Conservation (phyloP, 23 tunicate species). For the Styela plicata region DNA sequence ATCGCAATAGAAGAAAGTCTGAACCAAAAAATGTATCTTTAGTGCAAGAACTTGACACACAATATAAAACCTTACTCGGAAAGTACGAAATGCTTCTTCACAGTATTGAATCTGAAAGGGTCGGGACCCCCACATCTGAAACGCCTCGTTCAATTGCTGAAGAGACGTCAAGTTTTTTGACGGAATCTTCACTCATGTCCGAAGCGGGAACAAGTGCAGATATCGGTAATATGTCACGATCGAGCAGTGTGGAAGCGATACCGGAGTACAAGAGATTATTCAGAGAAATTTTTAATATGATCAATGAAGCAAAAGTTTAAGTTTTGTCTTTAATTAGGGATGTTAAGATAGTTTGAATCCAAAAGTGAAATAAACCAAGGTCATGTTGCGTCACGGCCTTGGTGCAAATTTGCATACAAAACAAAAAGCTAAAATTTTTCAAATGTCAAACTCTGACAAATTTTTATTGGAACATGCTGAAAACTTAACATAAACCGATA, state of each 20-base stretch:
- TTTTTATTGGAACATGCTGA: no score
- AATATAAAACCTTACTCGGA: conserved; percentile 14
- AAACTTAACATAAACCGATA: no score
- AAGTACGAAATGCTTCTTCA: conserved; percentile 17
- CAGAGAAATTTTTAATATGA: conserved; percentile 15
- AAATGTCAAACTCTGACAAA: no score
- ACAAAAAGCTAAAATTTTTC: no score
- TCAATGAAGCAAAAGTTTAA: conserved; percentile 24
- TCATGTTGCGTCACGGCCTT: no score
- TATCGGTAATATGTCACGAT: background rate
- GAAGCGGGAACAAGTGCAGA: background rate
- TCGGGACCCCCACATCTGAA: background rate
- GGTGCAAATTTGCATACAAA: no score
- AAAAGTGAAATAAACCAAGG: no score
- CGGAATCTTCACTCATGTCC: background rate
- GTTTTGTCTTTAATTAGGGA: no score
- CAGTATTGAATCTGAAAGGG: conserved; percentile 26
- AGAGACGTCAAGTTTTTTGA: conserved; percentile 3
- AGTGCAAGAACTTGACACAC: conserved; percentile 29
- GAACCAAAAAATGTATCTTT: conserved; percentile 24
- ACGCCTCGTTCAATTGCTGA: background rate
- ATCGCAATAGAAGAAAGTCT: background rate
- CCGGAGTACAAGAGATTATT: conserved; percentile 29
- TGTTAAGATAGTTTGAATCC: no score
- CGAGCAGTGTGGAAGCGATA: background rate